Percentiles rank a stretch among this genome's conserved stretches.
phyloP scores from a whole-genome alignment of 1,140 invertebrate species.

The Sipha flava region DNA sequence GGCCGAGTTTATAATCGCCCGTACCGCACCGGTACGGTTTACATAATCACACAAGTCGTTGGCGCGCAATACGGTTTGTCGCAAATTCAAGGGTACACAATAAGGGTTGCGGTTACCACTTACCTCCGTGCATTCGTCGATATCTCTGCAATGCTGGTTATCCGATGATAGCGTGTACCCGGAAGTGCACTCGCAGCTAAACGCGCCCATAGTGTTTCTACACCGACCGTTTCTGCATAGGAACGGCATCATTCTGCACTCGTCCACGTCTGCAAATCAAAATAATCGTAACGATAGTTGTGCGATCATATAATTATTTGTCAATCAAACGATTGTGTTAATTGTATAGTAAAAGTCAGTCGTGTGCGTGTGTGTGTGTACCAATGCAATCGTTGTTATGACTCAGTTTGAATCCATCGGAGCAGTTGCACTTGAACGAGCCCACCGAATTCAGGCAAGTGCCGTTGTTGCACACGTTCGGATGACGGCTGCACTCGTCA shows the following conservation, averaged over 20 bases:
- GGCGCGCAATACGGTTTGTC: no score
- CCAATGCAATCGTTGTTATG: slow-evolving; percentile 77
- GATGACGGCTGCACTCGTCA: slow-evolving; percentile 64
- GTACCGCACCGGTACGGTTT: no score
- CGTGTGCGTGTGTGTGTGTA: slow-evolving; percentile 43
- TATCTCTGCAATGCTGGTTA: slow-evolving; percentile 58
- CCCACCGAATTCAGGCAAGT: slow-evolving; percentile 70
- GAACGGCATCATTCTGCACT: slow-evolving; percentile 69
- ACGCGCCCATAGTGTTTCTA: slow-evolving; percentile 70
- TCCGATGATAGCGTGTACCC: slow-evolving; percentile 63
- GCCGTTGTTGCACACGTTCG: slow-evolving; percentile 70
- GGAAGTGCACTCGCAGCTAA: slow-evolving; percentile 70
- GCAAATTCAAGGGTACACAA: no score
- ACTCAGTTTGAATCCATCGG: slow-evolving; percentile 69
- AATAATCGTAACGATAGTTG: background rate
- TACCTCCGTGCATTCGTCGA: slow-evolving; percentile 61
- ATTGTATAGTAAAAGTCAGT: no score
- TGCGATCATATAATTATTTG: background rate
- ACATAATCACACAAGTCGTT: no score
- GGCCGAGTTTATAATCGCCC: no score
- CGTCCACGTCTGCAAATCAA: slow-evolving; percentile 61
- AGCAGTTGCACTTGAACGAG: slow-evolving; percentile 69
- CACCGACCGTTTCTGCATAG: slow-evolving; percentile 73
- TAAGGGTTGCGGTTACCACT: background rate
- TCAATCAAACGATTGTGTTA: no score